Percentiles rank a stretch among this genome's conserved stretches.
These are phyloP conservation scores for Heterodera carotae DNA, from an alignment of 1,140 invertebrate genomes.

Conservation along the genomic window DNA sequence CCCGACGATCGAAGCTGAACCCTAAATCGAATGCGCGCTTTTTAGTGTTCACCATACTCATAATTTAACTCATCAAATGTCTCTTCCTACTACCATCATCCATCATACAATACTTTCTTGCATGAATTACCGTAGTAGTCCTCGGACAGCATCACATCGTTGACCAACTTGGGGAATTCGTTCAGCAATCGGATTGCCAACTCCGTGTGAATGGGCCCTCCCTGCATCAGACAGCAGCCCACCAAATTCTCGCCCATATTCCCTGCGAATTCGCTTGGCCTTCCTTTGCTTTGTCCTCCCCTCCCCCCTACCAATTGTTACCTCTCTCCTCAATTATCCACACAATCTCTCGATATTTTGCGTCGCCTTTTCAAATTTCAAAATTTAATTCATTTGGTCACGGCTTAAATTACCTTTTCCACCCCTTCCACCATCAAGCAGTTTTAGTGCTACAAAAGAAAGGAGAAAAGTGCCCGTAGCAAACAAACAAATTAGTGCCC, in stretches of 20 bases:
- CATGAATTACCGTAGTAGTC: constrained; percentile 84
- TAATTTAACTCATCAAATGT: too few relatives aligned
- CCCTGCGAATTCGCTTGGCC: constrained; percentile 39
- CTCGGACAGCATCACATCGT: constrained; percentile 91
- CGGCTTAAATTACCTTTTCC: constrained; percentile 32
- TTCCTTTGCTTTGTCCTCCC: background rate
- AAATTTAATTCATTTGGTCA: background rate
- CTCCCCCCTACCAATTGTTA: constrained; percentile 16
- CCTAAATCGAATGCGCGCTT: too few relatives aligned
- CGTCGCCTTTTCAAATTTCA: constrained; percentile 54
- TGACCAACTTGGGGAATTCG: constrained; percentile 90
- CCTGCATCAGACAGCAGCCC: constrained; percentile 87
- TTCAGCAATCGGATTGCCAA: constrained; percentile 76
- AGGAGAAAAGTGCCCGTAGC: background rate
- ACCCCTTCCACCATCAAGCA: constrained; percentile 69
- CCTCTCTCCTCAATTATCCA: constrained; percentile 84
- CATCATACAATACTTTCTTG: background rate
- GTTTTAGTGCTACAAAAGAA: constrained; percentile 54
- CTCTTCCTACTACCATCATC: too few relatives aligned
- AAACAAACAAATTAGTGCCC: background rate
- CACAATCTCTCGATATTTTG: constrained; percentile 80
- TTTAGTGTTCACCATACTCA: too few relatives aligned
- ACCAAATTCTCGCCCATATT: constrained; percentile 92
- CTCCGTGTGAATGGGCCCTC: constrained; percentile 85
- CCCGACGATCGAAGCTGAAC: too few relatives aligned